phyloP scores from a whole-genome alignment of 2,888 invertebrate genomes.

The Epinotia ramella region DNA sequence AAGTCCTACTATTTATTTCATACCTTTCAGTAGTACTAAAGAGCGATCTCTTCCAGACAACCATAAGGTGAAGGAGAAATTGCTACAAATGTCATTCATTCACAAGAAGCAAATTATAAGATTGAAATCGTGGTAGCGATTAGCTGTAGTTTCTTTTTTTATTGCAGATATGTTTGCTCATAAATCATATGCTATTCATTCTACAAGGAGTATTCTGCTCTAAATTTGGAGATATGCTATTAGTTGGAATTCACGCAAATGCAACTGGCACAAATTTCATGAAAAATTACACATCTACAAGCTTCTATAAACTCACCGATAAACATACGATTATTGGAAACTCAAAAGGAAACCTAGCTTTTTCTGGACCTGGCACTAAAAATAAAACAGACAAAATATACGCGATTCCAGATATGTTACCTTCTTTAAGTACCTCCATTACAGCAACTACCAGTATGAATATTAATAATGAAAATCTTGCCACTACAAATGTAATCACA shows the following conservation, averaged over 20 bases:
- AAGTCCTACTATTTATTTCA: too few relatives aligned
- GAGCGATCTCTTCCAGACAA: too few relatives aligned
- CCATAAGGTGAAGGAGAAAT: too few relatives aligned
- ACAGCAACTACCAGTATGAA: neutral
- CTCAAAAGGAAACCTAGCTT: neutral
- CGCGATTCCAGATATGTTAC: neutral
- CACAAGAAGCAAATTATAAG: too few relatives aligned
- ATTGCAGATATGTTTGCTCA: slow-evolving; percentile 14
- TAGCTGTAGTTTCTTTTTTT: neutral
- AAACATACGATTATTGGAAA: neutral
- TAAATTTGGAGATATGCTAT: neutral
- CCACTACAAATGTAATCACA: neutral
- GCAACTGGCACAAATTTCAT: neutral
- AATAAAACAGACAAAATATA: neutral
- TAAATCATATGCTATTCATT: neutral
- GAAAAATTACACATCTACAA: neutral
- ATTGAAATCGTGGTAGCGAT: too few relatives aligned
- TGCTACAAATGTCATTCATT: too few relatives aligned
- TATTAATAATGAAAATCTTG: neutral
- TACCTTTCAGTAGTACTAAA: too few relatives aligned
- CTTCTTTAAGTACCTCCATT: neutral
- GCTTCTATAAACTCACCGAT: neutral
- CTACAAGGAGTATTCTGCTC: neutral
- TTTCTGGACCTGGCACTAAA: neutral
- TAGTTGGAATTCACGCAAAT: neutral